Conservation (phyloP, 1,140 invertebrate genomes). For the Drosophila littoralis region DNA sequence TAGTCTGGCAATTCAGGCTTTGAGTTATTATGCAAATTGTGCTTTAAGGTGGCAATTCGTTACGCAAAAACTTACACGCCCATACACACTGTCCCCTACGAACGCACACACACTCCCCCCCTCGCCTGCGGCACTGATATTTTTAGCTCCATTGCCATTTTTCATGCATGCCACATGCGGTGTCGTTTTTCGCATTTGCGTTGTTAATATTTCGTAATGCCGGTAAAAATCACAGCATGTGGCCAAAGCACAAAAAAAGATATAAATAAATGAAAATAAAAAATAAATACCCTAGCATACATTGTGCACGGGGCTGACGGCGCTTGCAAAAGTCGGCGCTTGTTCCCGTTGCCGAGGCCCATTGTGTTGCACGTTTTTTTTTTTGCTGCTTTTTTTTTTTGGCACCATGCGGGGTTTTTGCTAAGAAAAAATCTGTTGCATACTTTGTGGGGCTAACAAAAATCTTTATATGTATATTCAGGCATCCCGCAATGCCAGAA, state of each 20-base stretch:
- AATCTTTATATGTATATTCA: conserved; percentile 45
- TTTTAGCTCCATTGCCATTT: conserved; percentile 49
- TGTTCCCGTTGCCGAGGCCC: conserved; percentile 23
- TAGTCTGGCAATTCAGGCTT: neutral
- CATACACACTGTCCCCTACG: neutral
- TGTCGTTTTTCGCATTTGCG: conserved; percentile 55
- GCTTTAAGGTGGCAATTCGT: conserved; percentile 38
- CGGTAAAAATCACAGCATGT: conserved; percentile 78
- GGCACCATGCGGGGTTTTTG: conserved; percentile 63
- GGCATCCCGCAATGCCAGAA: conserved; percentile 44
- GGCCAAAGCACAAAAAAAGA: conserved; percentile 40
- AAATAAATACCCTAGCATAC: conserved; percentile 32
- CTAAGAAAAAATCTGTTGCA: conserved; percentile 77
- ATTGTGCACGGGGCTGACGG: conserved; percentile 41
- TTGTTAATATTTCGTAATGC: conserved; percentile 79
- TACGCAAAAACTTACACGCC: conserved; percentile 2
- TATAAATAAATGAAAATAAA: neutral
- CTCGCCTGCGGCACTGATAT: conserved; percentile 1
- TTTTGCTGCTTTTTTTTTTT: conserved; percentile 19
- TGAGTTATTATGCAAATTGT: conserved; percentile 24
- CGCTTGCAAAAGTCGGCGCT: conserved; percentile 62
- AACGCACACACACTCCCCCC: neutral
- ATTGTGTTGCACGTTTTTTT: conserved; percentile 35
- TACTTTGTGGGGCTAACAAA: conserved; percentile 64
- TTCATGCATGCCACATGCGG: conserved; percentile 38